Percentiles rank a stretch among this genome's conserved stretches.
phyloP scores from a whole-genome alignment of 2,113 vertebrate genomes.

The Sinocyclocheilus anshuiensis region DNA sequence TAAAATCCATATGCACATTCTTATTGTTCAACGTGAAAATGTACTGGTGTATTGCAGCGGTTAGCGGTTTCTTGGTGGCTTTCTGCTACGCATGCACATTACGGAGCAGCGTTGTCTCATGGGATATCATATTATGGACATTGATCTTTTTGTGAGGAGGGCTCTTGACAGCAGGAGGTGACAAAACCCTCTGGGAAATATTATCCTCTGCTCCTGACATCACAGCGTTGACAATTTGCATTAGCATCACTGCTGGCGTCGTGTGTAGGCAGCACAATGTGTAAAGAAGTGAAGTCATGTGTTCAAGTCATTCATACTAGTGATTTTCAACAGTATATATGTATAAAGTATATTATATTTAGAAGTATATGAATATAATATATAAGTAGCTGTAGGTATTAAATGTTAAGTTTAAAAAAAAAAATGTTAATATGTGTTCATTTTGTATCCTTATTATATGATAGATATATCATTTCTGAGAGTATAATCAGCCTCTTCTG shows the following conservation, averaged over 20 bases:
- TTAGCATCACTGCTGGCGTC: constrained; percentile 34
- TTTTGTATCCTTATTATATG: not conserved
- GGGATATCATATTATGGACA: constrained; percentile 47
- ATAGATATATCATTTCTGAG: not conserved
- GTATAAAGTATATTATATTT: too few species aligned
- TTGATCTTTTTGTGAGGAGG: constrained; percentile 46
- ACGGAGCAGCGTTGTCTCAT: not conserved
- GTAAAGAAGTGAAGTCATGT: not conserved
- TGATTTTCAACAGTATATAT: not conserved
- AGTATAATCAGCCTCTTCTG: not conserved
- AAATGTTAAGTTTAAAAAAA: too few species aligned
- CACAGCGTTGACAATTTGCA: constrained; percentile 47
- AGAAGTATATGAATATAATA: too few species aligned
- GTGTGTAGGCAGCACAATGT: constrained; percentile 3
- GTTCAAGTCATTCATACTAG: not conserved
- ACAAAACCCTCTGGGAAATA: constrained; percentile 48
- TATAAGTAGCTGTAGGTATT: too few species aligned
- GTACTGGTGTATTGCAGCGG: not conserved
- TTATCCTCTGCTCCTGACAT: constrained; percentile 35
- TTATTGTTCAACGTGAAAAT: not conserved
- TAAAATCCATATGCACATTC: not conserved
- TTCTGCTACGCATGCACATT: constrained; percentile 35
- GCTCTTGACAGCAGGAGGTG: constrained; percentile 49
- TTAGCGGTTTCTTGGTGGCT: not conserved
- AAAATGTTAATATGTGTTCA: not conserved